Evolutionary conservation across 2,888 invertebrate genomes (phyloP), one percentile per base, ranked within the genome.

Genomic region (Hecatera dysodea): DNA sequence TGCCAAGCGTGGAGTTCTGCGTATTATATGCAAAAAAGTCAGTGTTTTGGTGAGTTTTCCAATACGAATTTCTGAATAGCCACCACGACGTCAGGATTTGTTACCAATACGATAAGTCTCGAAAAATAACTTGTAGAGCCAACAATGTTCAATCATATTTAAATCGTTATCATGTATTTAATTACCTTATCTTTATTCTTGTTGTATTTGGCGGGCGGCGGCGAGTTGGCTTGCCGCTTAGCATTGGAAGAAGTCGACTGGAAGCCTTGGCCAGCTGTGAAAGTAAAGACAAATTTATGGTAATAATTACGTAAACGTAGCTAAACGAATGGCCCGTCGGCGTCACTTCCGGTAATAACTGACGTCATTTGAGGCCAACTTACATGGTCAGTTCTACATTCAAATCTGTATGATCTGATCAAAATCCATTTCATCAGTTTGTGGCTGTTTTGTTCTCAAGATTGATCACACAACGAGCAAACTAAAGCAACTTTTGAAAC

Each of bases 151-250:
- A 48, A 22, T 22, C 12, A 12, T 22, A 1, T 39, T 39, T 4
- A 15, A 39, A 15, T 39, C 17, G 9, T 39, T 17, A 39, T 39
- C 2, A 29, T 17, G 39, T 39, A 15, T 15, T 39, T 39, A 39
- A 24, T 22, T 87, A 95, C 95, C 94, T 95, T 95, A 79, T 93
- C 94, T 78, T 90, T 96, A 84, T 88, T 96, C 86, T 90, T 96
- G 83, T 92, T 96, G 77, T 87, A 88, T 85, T 94, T 96, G 68
- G 65, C 89, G 70, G 87, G 92, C 74, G 88, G 88, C 0, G 90
- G 92, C 71, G 83, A 83, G 0, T 93, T 88, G 1, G 94, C 95
- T 66, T 96, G 96, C 3, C 97, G 88, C 76, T 97, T 97, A 5
- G 86, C 72, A 36, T 86, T 84, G 50, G 67, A 44, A 0, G 78